phyloP scores from a whole-genome alignment of 2,888 invertebrate species.

The Pterostichus madidus region DNA sequence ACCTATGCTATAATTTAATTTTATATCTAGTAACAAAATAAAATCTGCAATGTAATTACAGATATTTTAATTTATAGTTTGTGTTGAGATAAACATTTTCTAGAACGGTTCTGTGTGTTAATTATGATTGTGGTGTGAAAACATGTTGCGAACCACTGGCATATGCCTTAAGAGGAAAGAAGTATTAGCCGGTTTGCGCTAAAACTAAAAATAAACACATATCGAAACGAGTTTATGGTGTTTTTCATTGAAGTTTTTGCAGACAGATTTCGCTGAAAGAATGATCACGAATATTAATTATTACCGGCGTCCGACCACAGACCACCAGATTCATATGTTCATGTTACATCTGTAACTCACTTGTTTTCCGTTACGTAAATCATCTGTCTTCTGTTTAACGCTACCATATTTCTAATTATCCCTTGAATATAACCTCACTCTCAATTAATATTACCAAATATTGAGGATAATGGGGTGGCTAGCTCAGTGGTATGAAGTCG shows the following conservation, averaged over 20 bases:
- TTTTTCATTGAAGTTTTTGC: constrained; percentile 64
- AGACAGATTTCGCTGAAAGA: constrained; percentile 58
- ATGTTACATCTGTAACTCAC: constrained; percentile 25
- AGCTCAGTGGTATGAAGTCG: too few species aligned
- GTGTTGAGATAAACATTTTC: too few species aligned
- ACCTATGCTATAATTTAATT: too few species aligned
- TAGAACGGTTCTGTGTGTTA: too few species aligned
- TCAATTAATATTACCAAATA: too few species aligned
- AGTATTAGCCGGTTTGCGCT: constrained; percentile 63
- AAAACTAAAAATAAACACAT: constrained; percentile 63
- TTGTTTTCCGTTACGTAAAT: constrained; percentile 12
- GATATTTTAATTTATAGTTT: too few species aligned
- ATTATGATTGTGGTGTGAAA: background rate
- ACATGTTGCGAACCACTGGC: constrained; percentile 43
- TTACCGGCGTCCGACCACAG: constrained; percentile 22
- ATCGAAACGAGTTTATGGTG: constrained; percentile 59
- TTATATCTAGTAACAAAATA: too few species aligned
- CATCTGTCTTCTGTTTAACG: background rate
- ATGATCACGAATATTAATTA: constrained; percentile 59
- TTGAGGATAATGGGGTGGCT: too few species aligned
- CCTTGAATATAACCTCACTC: too few species aligned
- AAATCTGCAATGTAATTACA: too few species aligned
- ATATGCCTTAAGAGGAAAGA: constrained; percentile 56
- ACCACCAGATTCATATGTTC: background rate
- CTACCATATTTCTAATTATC: too few species aligned